Evolutionary conservation across 2,888 invertebrate genomes (phyloP).

Genomic region (Aspidiotus rigidus): DNA sequence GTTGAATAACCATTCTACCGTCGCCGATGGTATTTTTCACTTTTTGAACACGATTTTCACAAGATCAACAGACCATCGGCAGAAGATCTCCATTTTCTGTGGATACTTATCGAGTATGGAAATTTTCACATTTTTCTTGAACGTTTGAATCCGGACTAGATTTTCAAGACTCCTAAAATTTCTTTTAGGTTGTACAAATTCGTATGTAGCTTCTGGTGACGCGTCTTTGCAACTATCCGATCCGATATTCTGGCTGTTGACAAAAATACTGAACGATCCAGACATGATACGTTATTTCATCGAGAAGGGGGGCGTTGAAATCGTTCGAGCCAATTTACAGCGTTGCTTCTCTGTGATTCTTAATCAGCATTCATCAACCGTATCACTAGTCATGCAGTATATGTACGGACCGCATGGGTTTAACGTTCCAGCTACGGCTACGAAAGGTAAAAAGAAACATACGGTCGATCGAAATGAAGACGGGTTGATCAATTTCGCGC

Average conservation of each 20-base stretch:
- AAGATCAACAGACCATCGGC: slow-evolving; percentile 62
- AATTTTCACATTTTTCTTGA: too few relatives aligned
- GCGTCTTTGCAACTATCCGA: slow-evolving; percentile 60
- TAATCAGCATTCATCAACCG: slow-evolving; percentile 58
- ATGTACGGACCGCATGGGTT: slow-evolving; percentile 50
- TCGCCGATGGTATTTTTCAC: slow-evolving; percentile 81
- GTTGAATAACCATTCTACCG: slow-evolving; percentile 58
- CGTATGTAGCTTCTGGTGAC: slow-evolving; percentile 39
- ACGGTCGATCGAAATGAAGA: slow-evolving; percentile 54
- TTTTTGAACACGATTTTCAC: slow-evolving; percentile 66
- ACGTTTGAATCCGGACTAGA: not conserved
- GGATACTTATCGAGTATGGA: slow-evolving; percentile 34
- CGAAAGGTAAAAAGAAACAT: slow-evolving; percentile 40
- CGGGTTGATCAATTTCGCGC: slow-evolving; percentile 80
- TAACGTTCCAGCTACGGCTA: slow-evolving; percentile 44
- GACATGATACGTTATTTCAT: slow-evolving; percentile 66
- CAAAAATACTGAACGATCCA: slow-evolving; percentile 67
- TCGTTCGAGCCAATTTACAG: slow-evolving; percentile 71
- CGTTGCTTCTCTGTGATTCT: slow-evolving; percentile 62
- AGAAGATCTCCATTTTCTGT: slow-evolving; percentile 64
- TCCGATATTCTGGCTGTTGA: slow-evolving; percentile 73
- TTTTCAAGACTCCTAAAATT: not conserved
- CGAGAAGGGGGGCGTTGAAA: slow-evolving; percentile 54
- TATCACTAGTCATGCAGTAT: slow-evolving; percentile 57
- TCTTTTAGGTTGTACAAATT: slow-evolving; percentile 14